A percentile compares a stretch with the other conserved stretches of the same genome.
phyloP scores from a whole-genome alignment of 2,113 vertebrate genomes.

The Salminus brasiliensis region DNA sequence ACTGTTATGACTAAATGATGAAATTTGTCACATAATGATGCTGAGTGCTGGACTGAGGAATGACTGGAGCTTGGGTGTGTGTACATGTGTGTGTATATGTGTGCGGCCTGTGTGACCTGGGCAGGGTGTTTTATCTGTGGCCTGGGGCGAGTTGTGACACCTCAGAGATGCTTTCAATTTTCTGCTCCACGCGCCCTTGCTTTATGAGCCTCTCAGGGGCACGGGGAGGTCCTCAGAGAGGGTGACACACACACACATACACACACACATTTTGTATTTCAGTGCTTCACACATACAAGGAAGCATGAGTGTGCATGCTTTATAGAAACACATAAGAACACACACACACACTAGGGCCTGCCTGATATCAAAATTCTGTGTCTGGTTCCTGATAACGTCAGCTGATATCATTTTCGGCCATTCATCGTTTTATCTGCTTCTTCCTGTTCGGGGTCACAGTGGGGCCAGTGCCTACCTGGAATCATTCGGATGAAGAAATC shows the following conservation, averaged over 20 bases:
- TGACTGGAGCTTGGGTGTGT: neutral
- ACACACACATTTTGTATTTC: slow-evolving; percentile 10
- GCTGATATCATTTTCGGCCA: no score
- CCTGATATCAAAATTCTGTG: no score
- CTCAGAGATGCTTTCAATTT: slow-evolving; percentile 69
- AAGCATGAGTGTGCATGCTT: neutral
- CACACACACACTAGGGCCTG: neutral
- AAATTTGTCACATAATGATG: slow-evolving; percentile 31
- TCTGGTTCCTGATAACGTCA: no score
- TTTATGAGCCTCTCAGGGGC: slow-evolving; percentile 56
- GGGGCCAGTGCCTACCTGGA: no score
- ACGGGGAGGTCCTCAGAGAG: slow-evolving; percentile 11
- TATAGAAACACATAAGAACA: neutral
- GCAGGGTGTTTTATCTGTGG: slow-evolving; percentile 55
- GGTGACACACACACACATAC: slow-evolving; percentile 17
- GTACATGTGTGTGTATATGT: slow-evolving; percentile 14
- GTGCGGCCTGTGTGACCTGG: slow-evolving; percentile 35
- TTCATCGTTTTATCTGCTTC: no score
- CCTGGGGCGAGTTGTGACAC: slow-evolving; percentile 56
- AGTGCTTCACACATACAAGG: neutral
- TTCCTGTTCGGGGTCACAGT: no score
- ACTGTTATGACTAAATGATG: slow-evolving; percentile 25
- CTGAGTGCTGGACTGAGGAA: slow-evolving; percentile 1
- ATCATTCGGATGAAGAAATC: no score
- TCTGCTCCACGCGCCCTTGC: slow-evolving; percentile 64